Base-by-base conservation (phyloP, 1,140 invertebrate species). In the Ceratitis capitata region DNA sequence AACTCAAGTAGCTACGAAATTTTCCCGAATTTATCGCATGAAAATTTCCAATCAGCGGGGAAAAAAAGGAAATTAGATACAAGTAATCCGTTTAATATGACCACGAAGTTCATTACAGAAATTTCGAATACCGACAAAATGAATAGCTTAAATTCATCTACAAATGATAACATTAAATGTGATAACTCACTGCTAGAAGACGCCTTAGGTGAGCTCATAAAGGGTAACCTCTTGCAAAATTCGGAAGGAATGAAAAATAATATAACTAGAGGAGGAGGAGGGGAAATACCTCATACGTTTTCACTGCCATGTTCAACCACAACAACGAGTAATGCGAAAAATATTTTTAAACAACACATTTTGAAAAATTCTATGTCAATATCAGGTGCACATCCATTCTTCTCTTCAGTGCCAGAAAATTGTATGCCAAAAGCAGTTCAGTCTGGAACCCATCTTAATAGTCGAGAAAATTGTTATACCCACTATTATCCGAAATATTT, bases 391-490 rank as follows among this genome's bases (percentile, higher is more conserved):
- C n/a, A n/a, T n/a, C n/a, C n/a, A n/a, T n/a, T n/a, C n/a, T n/a
- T n/a, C n/a, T n/a, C n/a, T n/a, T n/a, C n/a, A n/a, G 92, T 93
- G 69, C 90, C 93, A 85, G 92, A 92, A n/a, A 89, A 92, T 69
- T 14, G 47, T 1, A 49, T 9, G 14, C 47, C 47, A 49, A 49
- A 49, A 1, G 14, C 2, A 19, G 16, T 16, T 10, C 51, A 53
- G 51, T 53, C n/a, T 53, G 14, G 16, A 53, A 14, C 10, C n/a
- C n/a, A n/a, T n/a, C n/a, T n/a, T n/a, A n/a, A n/a, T n/a, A n/a
- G n/a, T n/a, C n/a, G n/a, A n/a, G n/a, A n/a, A n/a, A n/a, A n/a
- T n/a, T n/a, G n/a, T n/a, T n/a, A n/a, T n/a, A n/a, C 14, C 29
- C 35, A 69, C 7, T 16, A 3, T 64, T 16, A 14, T 35, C 29